Evolutionary conservation across 2,797 vertebrate species (phyloP), one percentile per base, ranked within the genome.

Genomic region (Squalus acanthias): DNA sequence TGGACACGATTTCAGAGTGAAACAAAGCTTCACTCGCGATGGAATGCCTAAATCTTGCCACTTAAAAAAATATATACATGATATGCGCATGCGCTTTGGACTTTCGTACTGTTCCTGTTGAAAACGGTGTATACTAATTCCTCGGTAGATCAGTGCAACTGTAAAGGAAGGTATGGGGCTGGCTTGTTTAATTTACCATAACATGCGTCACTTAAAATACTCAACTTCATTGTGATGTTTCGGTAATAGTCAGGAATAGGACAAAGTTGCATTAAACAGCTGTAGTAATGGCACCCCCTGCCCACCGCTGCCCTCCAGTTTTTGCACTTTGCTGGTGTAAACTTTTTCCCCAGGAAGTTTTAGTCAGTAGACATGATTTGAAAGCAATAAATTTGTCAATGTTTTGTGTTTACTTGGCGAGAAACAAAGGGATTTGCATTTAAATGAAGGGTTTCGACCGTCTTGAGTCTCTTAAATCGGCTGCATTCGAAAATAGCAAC

Each of bases 131-230:
- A 96, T 96, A 97, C 98, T 6, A 98, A 97, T 96, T 98, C 98
- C 82, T 98, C 98, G 0, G 98, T 98, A n/a, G 98, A 99, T 74
- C 98, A 98, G 96, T 99, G 99, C 97, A 98, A 98, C 97, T 99
- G 99, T 99, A 98, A 98, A 96, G 98, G 98, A 96, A 99, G 99
- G 99, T 98, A 98, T 97, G 97, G 97, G 20, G n/a, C n/a, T 67
- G 22, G 2, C 39, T 63, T 65, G 20, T 29, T 60, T 70, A 29
- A 29, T 4, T 50, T 72, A 53, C 65, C 24, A 26, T 0, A 50
- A 12, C 39, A 50, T 50, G 46, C 33, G 3, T 12, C 9, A 26
- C 8, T 69, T 70, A 3, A 10, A 24, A 26, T 24, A 7, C 20
- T 50, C 65, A 17, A 70, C n/a, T 72, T 50, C 26, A 53, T 50